Conservation (phyloP, 2,113 vertebrate genomes). For the Melanerpes aurifrons region DNA sequence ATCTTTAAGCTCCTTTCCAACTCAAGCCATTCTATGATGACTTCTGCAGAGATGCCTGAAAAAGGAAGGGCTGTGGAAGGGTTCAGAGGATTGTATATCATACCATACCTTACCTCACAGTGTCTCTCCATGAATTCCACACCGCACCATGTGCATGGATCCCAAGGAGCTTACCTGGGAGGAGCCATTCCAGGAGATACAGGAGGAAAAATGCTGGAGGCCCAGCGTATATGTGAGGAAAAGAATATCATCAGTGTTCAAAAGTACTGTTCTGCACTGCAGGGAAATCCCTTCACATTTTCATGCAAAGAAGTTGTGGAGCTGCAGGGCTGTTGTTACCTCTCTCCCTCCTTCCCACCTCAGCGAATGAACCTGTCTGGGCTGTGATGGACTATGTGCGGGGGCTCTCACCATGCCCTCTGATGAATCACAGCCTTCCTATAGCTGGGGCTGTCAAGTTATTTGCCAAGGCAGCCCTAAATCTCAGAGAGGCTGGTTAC, state of each 20-base stretch:
- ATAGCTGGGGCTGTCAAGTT: not conserved
- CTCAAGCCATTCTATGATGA: too few species aligned
- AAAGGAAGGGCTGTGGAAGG: not conserved
- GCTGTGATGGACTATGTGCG: not conserved
- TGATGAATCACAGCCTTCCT: not conserved
- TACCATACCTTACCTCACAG: rapidly evolving
- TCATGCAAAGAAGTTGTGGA: not conserved
- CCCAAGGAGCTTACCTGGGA: rapidly evolving
- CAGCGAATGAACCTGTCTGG: not conserved
- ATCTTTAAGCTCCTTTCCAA: too few species aligned
- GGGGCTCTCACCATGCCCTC: not conserved
- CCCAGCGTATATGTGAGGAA: not conserved
- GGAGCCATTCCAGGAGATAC: not conserved
- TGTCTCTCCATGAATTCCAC: not conserved
- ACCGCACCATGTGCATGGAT: rapidly evolving
- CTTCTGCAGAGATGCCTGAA: not conserved
- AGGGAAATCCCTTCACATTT: not conserved
- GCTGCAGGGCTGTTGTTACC: not conserved
- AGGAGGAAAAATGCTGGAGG: not conserved
- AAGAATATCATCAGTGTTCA: not conserved
- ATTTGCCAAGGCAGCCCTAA: not conserved
- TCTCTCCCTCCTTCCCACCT: not conserved
- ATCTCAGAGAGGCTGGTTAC: not conserved
- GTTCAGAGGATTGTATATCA: not conserved
- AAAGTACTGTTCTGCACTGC: not conserved